Base-by-base conservation (phyloP, 2,113 vertebrate genomes). In the Eurystomus gularis region DNA sequence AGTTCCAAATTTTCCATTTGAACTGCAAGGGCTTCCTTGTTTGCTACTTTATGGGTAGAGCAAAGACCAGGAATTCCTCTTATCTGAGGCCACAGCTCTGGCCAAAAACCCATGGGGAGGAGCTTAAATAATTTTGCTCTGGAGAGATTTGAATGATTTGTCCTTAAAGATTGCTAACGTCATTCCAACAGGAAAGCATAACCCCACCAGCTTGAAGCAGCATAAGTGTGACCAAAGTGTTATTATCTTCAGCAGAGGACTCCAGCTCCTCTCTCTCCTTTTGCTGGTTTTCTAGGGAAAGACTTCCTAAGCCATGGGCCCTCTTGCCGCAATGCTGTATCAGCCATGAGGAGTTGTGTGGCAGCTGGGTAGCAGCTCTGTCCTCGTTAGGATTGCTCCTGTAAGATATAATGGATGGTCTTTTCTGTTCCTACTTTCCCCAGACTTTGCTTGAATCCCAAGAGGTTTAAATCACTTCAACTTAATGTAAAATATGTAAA, bases 401-500 rank as follows among this genome's bases (percentile, higher is more conserved):
- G 58, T 62, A 79, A 76, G 81, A 70, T 16, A 29, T 80, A 93
- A 90, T 62, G 75, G 73, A 77, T 73, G 40, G 61, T 93, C 33
- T 92, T 66, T 86, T 81, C 44, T 51, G 57, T 82, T 90, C 33
- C 35, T 51, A 60, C 84, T 88, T 81, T 78, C 39, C 70, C 10
- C 72, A 90, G 80, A 86, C 86, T 94, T 96, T 68, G 51, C 71
- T 81, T 75, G 61, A 94, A 94, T 90, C 82, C 69, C 44, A 39
- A 68, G 72, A 92, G 69, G 90, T 71, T 90, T 82, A 90, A 84
- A 81, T 96, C 46, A 92, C 68, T 96, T 93, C 42, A 95, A 52
- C n/a, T 88, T 92, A 68, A 90, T 82, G 85, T 90, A 87, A 96
- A 93, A 75, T 82, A 85, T 29, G 68, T 92, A 71, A 90, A 93